Evolutionary conservation across 2,113 vertebrate species (phyloP), one percentile per base, ranked within the genome.

Genomic region (Oreotragus oreotragus): DNA sequence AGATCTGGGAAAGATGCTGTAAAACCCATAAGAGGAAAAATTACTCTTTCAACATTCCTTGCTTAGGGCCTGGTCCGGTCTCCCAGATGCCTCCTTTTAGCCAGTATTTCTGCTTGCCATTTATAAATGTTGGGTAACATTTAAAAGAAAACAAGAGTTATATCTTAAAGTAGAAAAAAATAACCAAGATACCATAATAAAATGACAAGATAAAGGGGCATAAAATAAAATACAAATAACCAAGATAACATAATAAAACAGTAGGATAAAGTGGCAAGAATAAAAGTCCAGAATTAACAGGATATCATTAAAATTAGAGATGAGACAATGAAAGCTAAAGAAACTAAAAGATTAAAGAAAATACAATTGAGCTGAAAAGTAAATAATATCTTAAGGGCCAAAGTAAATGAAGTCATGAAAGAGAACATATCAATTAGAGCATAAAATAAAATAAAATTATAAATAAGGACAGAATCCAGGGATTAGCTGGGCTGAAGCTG

Each of bases 281-380:
- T 85, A 70, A 90, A 97, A 96, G 33, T 36, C 84, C 88, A 91
- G 62, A 86, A 91, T 90, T 81, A 76, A 57, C 45, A 51, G 89
- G 62, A 91, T 55, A 39, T 30, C 39, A 36, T 58, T 62, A 80
- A 95, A 87, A 10, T 62, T 60, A 93, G 36, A 53, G 53, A 87
- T 45, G 49, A 60, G 51, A 85, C 60, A 64, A 84, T 77, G 23
- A 93, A 93, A 91, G 91, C 39, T 80, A 27, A 39, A 76, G 51
- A 96, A 95, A 87, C 11, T 27, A 23, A 92, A 96, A 88, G 92
- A 81, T 88, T 70, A 97, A 97, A 88, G 73, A 95, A 93, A 95
- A 89, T 85, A 70, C 51, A 93, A 84, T n/a, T 91, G 81, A n/a
- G 11, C 53, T 92, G n/a, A 94, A 96, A 93, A 76, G n/a, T 5